Evolutionary conservation across 2,797 vertebrate genomes (phyloP), one percentile per base, ranked within the genome.

Genomic region (Pseudopleuronectes americanus): DNA sequence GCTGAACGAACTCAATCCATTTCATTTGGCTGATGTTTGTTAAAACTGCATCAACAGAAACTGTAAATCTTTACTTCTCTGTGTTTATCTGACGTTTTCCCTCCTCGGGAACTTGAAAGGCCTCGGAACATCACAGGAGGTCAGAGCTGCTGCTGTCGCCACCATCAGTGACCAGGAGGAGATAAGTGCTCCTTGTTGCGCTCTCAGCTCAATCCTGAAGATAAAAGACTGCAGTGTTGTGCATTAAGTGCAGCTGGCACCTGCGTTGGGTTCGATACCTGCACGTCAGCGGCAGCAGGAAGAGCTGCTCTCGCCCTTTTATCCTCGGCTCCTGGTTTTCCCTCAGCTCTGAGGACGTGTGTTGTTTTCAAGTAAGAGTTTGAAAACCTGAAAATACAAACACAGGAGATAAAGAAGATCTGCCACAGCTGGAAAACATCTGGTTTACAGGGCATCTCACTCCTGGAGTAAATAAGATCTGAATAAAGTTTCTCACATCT

Each of bases 241-340:
- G 52, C 81, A 80, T 84, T 83, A 87, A 89, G 81, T 88, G 86
- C 56, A 68, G 68, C 78, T 88, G 90, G 84, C 83, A 69, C 75
- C 79, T 69, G 8, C 5, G 6, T 64, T 69, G 53, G 24, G 62
- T 71, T 89, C 77, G 22, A 79, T 87, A 84, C 64, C 72, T 77
- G 51, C 61, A 53, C 5, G 5, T 70, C 77, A 67, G 47, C 53
- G n/a, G 66, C 64, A 33, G 71, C 71, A 64, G 78, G 64, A 85
- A 80, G 66, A 61, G 76, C 28, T 58, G 86, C 81, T 51, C 76
- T 55, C 53, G 72, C 43, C 33, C 77, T 77, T 80, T 88, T 68
- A 77, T 75, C 69, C 71, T 74, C 57, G 71, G 71, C 68, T 54
- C 33, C 77, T 51, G 77, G 64, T 86, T 79, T 74, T 58, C 57